Conservation (phyloP, 2,797 vertebrate species). For the Pelochelys cantorii region DNA sequence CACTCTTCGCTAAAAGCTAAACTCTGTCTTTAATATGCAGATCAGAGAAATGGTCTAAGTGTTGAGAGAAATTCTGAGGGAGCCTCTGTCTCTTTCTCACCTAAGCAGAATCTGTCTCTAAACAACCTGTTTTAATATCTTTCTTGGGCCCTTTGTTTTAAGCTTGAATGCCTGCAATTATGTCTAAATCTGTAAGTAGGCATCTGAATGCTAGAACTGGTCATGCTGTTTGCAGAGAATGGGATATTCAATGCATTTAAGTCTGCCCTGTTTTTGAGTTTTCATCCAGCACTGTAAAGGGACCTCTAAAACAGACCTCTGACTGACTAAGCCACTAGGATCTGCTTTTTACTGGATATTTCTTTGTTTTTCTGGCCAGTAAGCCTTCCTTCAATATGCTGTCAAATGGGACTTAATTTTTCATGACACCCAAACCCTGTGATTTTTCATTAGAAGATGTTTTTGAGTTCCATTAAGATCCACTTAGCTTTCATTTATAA, state of each 20-base stretch:
- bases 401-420: background rate
- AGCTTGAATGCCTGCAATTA: background rate
- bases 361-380: background rate
- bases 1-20: background rate
- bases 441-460: background rate
- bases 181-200: background rate
- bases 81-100: background rate
- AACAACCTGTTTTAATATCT: background rate
- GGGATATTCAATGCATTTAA: background rate
- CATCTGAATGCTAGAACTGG: background rate
- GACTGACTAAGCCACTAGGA: background rate
- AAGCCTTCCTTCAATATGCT: background rate
- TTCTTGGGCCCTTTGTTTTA: background rate
- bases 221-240: background rate
- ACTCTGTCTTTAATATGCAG: background rate
- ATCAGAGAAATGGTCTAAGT: background rate
- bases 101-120: background rate
- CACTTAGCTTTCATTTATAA: background rate
- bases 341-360: background rate
- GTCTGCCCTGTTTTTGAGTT: background rate
- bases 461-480: background rate
- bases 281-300: background rate
- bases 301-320: background rate
- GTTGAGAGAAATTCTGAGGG: background rate
- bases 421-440: background rate